Percentiles rank a stretch among this genome's conserved stretches.
These are phyloP conservation scores for Paguma larvata DNA, from an alignment of 2,797 vertebrate species.

Conservation along the genomic window DNA sequence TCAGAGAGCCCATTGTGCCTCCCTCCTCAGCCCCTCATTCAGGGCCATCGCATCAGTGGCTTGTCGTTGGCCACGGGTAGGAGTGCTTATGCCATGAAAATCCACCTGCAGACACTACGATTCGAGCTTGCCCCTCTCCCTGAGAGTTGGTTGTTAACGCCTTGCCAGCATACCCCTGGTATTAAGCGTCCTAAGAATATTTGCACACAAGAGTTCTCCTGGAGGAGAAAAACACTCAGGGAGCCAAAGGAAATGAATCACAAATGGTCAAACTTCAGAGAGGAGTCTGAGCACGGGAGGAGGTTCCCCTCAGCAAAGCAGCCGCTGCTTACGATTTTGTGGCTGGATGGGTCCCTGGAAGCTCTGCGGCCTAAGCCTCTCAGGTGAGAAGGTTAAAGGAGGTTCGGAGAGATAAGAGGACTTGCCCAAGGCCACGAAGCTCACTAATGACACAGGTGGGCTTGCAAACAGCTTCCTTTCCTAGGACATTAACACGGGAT, in stretches of 20 bases:
- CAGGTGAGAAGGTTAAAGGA: neutral
- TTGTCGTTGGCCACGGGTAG: neutral
- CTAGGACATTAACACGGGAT: accelerated
- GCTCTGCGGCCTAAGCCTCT: neutral
- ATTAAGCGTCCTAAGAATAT: neutral
- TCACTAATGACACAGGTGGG: neutral
- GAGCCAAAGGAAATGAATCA: neutral
- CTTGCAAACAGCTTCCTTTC: neutral
- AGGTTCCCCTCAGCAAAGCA: neutral
- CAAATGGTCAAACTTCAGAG: neutral
- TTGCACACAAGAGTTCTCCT: neutral
- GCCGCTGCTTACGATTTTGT: neutral
- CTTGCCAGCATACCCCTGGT: neutral
- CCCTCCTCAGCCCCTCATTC: neutral
- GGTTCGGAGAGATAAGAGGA: neutral
- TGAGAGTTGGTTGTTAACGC: neutral
- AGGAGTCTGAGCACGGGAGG: neutral
- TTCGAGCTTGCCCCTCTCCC: neutral
- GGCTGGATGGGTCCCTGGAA: neutral
- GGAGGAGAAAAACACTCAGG: neutral
- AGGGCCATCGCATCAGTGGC: neutral
- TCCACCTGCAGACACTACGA: neutral
- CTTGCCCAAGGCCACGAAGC: neutral
- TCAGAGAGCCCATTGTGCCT: neutral
- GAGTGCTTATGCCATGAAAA: neutral